Evolutionary conservation across 2,797 vertebrate genomes (phyloP), one percentile per base, ranked within the genome.

Genomic region (Enteromius afrohamiltoni): DNA sequence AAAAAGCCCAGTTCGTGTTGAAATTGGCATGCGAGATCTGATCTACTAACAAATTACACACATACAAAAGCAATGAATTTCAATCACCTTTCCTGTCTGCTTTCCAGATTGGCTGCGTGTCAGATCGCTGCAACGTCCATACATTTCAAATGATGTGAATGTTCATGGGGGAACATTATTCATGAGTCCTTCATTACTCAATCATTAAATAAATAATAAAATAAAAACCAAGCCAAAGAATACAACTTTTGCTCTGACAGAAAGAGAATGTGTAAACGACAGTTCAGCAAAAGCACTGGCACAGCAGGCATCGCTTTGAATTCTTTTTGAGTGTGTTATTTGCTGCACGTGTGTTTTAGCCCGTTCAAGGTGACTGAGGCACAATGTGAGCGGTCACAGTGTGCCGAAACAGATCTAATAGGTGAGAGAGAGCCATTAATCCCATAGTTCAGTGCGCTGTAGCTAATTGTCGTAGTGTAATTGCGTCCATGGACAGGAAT

Each of bases 51-150:
- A 94, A 93, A 94, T 93, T 88, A 91, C 88, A 90, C 67, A 82
- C 84, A 88, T 91, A 91, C 89, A 91, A 90, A 91, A 90, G 90
- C 92, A 92, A 92, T 94, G 91, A 90, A 93, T 94, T 93, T 93
- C 89, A 93, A 92, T 94, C 91, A 93, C 89, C 88, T 90, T 91
- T 91, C 89, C 90, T 92, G 91, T 92, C 91, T 51, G 47, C 80
- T 82, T 60, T 85, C 77, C 69, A 89, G 86, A 93, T 92, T 91
- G 89, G 86, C 87, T 91, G 90, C 74, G 83, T 26, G 78, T 93
- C 91, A 92, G 88, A 87, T 80, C 86, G 87, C 90, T 77, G 53
- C 89, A 85, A 78, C 4, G 64, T 74, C 83, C 79, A 91, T 89
- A 89, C 86, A 87, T 91, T 90, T 91, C 85, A 88, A 75, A 86